Conservation (phyloP, 2,888 invertebrate genomes). For the Syrphus vitripennis region DNA sequence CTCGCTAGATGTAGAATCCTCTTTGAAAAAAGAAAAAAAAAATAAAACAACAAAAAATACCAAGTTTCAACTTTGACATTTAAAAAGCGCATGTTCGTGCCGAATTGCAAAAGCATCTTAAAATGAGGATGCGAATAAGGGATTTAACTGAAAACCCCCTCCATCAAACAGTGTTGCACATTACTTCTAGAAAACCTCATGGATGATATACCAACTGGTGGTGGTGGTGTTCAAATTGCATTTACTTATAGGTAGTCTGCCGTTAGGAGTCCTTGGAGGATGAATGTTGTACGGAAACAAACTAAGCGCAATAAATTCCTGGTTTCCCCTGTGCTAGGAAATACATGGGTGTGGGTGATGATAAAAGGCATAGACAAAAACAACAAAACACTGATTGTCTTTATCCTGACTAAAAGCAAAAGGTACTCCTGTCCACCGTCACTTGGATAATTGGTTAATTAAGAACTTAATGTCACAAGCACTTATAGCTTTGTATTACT, state of each 20-base stretch:
- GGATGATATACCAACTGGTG: neutral
- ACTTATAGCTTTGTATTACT: too few relatives aligned
- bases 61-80: constrained; percentile 71
- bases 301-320: constrained; percentile 13
- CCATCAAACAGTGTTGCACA: neutral
- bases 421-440: neutral
- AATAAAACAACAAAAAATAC: neutral
- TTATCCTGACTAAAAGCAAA: neutral
- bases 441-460: neutral
- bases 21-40: neutral
- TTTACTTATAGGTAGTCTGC: neutral
- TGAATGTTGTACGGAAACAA: neutral
- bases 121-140: neutral
- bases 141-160: neutral
- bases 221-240: neutral
- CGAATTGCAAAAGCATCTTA: neutral
- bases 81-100: constrained; percentile 57
- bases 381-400: neutral
- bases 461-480: neutral
- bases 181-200: neutral
- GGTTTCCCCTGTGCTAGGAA: neutral
- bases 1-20: neutral
- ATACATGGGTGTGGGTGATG: neutral
- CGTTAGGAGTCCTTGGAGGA: neutral
- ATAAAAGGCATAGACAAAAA: neutral